Conservation (phyloP, 2,113 vertebrate genomes). For the Dermatemys mawii region DNA sequence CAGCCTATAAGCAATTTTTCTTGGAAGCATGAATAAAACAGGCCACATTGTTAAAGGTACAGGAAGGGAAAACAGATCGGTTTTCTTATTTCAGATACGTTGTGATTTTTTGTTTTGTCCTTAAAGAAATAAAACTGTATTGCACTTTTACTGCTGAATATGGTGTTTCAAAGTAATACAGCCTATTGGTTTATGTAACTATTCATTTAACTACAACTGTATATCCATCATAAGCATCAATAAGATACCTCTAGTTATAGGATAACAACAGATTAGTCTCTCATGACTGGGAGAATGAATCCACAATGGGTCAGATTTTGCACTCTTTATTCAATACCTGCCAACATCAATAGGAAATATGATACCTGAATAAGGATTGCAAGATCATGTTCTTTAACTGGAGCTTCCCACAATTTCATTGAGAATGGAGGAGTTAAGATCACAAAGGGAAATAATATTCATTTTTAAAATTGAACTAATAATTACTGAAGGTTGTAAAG, state of each 20-base stretch:
- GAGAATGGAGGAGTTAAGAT: neutral
- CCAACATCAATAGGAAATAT: accelerated
- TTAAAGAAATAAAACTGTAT: neutral
- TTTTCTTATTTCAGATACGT: neutral
- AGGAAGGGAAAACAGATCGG: neutral
- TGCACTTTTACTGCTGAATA: neutral
- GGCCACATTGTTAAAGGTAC: neutral
- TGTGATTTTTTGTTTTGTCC: accelerated
- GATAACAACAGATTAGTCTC: neutral
- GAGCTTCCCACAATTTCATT: neutral
- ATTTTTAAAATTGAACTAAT: neutral
- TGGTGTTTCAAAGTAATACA: neutral
- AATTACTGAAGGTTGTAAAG: neutral
- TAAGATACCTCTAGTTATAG: neutral
- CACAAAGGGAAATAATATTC: neutral
- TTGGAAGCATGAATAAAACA: slow-evolving; percentile 36
- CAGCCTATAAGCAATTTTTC: neutral
- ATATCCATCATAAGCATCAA: neutral
- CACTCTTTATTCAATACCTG: neutral
- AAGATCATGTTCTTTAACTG: neutral
- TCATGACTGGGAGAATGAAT: neutral
- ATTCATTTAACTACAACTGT: neutral
- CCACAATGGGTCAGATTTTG: neutral
- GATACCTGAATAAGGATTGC: accelerated
- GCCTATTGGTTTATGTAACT: neutral